phyloP scores from a whole-genome alignment of 2,797 vertebrate genomes.

The Moxostoma hubbsi region DNA sequence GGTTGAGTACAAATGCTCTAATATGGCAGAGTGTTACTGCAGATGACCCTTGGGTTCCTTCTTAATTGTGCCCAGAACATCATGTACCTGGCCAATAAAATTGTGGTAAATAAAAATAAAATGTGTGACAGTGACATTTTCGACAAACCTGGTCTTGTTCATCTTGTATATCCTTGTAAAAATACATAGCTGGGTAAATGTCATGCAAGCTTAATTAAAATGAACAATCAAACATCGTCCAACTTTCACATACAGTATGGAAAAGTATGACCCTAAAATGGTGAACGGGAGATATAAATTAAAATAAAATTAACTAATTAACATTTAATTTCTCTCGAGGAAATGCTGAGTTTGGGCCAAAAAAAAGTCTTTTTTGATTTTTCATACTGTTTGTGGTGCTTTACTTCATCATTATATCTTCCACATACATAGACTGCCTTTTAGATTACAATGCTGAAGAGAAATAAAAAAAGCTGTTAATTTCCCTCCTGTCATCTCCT shows the following conservation, averaged over 20 bases:
- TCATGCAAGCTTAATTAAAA: background rate
- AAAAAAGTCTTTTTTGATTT: conserved; percentile 29
- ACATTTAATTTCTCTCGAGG: background rate
- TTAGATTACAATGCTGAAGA: conserved; percentile 36
- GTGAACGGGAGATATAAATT: no score
- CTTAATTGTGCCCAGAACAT: no score
- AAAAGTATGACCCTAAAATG: no score
- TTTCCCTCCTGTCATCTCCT: conserved; percentile 39
- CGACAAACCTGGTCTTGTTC: background rate
- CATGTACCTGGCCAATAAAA: no score
- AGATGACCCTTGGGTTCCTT: no score
- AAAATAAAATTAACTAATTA: no score
- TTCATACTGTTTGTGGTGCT: conserved; percentile 14
- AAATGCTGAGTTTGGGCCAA: conserved; percentile 42
- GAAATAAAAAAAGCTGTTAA: conserved; percentile 20
- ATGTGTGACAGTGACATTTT: background rate
- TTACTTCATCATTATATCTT: conserved; percentile 43
- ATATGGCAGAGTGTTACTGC: background rate
- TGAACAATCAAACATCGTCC: no score
- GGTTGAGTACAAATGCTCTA: background rate
- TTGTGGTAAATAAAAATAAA: no score
- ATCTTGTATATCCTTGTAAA: no score
- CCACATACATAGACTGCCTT: conserved; percentile 13
- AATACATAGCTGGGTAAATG: background rate
- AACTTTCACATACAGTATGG: no score